Percentiles rank a stretch among this genome's conserved stretches.
Conservation (phyloP, 2,888 invertebrate species). For the Leucozona laternaria region DNA sequence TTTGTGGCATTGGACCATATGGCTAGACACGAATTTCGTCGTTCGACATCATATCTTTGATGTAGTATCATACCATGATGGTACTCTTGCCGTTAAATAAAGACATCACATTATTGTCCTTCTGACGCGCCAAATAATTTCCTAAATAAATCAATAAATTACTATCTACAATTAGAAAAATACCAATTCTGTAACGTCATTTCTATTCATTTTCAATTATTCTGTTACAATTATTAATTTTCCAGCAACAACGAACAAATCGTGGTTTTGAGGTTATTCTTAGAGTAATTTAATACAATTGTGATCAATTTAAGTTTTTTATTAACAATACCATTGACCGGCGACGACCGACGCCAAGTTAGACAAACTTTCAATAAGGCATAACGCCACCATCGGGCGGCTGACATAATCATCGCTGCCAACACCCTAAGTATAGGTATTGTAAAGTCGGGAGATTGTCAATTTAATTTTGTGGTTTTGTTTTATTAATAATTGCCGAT, state of each 20-base stretch:
- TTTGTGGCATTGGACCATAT: too few relatives aligned
- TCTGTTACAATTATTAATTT: slow-evolving; percentile 11
- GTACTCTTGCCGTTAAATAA: not conserved
- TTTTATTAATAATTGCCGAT: not conserved
- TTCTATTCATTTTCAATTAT: slow-evolving; percentile 8
- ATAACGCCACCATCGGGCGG: slow-evolving; percentile 32
- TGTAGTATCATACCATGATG: not conserved
- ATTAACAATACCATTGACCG: slow-evolving; percentile 44
- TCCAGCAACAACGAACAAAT: not conserved
- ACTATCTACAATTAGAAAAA: not conserved
- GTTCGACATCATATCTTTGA: too few relatives aligned
- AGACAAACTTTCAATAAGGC: slow-evolving; percentile 58
- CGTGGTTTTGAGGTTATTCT: slow-evolving; percentile 15
- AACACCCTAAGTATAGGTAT: not conserved
- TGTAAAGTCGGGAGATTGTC: slow-evolving; percentile 24
- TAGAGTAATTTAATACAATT: slow-evolving; percentile 62
- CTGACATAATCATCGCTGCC: slow-evolving; percentile 30
- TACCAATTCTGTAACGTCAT: not conserved
- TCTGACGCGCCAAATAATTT: not conserved
- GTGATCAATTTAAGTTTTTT: slow-evolving; percentile 65
- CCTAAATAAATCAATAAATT: not conserved
- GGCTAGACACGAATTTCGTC: too few relatives aligned
- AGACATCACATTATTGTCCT: not conserved
- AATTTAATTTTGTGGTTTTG: slow-evolving; percentile 30
- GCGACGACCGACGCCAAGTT: not conserved